These are phyloP conservation scores for Vicugna pacos DNA, from an alignment of 2,113 vertebrate species.

Conservation along the genomic window DNA sequence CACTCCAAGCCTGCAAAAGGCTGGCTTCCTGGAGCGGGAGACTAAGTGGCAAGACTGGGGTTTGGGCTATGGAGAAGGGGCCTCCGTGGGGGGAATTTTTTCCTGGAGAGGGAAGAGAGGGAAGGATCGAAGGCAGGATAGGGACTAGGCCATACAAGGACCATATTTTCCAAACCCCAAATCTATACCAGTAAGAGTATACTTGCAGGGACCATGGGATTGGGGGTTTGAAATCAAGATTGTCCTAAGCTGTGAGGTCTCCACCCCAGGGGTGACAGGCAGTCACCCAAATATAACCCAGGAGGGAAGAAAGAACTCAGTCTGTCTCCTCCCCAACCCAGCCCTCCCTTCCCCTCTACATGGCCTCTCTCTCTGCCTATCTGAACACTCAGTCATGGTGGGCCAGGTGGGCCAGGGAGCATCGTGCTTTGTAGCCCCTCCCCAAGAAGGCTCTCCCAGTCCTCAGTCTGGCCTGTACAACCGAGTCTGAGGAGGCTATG, in stretches of 20 bases:
- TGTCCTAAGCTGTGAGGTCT: not conserved
- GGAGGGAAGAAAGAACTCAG: not conserved
- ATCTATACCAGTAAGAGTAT: not conserved
- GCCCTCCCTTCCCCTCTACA: accelerated
- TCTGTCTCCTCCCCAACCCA: no score
- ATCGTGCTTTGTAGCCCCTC: not conserved
- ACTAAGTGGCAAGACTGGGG: not conserved
- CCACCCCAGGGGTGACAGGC: not conserved
- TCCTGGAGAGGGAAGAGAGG: not conserved
- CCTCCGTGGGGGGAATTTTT: not conserved
- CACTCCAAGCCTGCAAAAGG: slow-evolving; percentile 32
- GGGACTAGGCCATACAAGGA: not conserved
- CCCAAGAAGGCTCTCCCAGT: not conserved
- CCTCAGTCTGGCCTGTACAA: not conserved
- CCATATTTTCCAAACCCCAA: slow-evolving; percentile 39
- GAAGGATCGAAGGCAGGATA: not conserved
- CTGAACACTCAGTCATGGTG: not conserved
- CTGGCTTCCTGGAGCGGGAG: slow-evolving; percentile 62
- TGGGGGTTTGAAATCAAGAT: not conserved
- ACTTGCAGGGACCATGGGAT: not conserved
- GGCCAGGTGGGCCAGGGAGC: no score
- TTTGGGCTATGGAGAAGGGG: not conserved
- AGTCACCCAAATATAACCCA: not conserved
- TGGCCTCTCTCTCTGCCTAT: not conserved
- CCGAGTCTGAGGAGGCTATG: not conserved